Percentiles rank a stretch among this genome's conserved stretches.
Evolutionary conservation across 2,888 invertebrate species (phyloP).

Genomic region (Zygothrica quintamaculata): DNA sequence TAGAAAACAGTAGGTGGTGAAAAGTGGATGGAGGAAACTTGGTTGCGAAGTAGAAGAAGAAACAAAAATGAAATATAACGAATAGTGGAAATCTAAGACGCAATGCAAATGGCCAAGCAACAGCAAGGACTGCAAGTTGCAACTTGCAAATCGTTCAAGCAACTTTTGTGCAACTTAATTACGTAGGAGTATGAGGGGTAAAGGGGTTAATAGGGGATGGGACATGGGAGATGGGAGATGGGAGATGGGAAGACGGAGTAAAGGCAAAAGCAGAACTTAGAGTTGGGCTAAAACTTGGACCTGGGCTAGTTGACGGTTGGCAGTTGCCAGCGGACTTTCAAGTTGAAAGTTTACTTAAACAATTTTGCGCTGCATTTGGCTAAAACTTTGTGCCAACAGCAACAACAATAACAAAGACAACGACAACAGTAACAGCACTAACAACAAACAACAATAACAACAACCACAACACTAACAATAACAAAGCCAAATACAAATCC

Average conservation of each 20-base stretch:
- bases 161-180: conserved; percentile 75
- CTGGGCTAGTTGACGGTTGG: conserved; percentile 11
- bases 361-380: conserved; percentile 59
- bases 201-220: background rate
- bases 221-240: background rate
- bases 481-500: conserved; percentile 40
- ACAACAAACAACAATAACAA: conserved; percentile 2
- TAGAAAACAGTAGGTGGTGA: background rate
- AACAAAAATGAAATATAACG: background rate
- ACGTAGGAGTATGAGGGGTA: conserved; percentile 25
- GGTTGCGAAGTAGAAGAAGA: background rate
- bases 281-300: conserved; percentile 20
- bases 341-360: conserved; percentile 68
- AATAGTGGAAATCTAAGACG: background rate
- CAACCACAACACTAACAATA: conserved; percentile 9
- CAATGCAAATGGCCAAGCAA: conserved; percentile 23
- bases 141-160: conserved; percentile 61
- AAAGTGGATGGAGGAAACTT: background rate
- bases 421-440: conserved; percentile 12
- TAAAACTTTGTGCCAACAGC: conserved; percentile 55
- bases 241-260: background rate
- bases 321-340: conserved; percentile 32
- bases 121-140: conserved; percentile 29
- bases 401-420: conserved; percentile 12
- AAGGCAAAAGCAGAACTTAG: conserved; percentile 17